phyloP scores from a whole-genome alignment of 2,888 invertebrate genomes.

The Coleophora deauratella region DNA sequence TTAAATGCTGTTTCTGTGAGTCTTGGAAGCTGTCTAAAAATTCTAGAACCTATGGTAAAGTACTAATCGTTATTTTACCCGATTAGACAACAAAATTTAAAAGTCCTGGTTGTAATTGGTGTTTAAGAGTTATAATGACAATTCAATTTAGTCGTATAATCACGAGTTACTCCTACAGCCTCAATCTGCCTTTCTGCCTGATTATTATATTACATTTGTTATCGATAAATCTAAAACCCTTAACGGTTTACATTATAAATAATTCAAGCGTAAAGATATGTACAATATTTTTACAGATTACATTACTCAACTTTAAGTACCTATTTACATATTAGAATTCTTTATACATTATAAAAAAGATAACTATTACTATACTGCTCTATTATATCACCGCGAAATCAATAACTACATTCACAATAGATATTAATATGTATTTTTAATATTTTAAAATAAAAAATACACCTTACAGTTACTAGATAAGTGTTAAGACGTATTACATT shows the following conservation, averaged over 20 bases:
- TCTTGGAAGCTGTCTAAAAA: conserved; percentile 47
- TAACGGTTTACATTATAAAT: conserved; percentile 64
- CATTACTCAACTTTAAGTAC: conserved; percentile 60
- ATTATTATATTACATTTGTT: conserved; percentile 41
- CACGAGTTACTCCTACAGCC: conserved; percentile 7
- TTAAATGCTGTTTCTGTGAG: conserved; percentile 34
- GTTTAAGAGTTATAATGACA: conserved; percentile 3
- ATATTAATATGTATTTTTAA: conserved; percentile 47
- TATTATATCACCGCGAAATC: conserved; percentile 71
- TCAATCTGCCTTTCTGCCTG: conserved; percentile 14
- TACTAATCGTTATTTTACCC: conserved; percentile 15
- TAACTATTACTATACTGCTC: conserved; percentile 66
- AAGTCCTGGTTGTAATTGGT: conserved; percentile 2
- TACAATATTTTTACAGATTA: conserved; percentile 73
- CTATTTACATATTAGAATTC: conserved; percentile 74
- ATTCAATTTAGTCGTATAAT: conserved; percentile 10
- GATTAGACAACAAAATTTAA: conserved; percentile 11
- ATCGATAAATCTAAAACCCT: conserved; percentile 40
- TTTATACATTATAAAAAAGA: conserved; percentile 71
- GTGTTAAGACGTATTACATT: conserved; percentile 77
- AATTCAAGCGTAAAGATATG: conserved; percentile 73
- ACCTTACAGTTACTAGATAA: conserved; percentile 66
- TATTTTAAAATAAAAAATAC: conserved; percentile 61
- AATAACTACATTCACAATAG: conserved; percentile 71
- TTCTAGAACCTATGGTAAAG: conserved; percentile 55